Evolutionary conservation across 2,888 invertebrate species (phyloP), one percentile per base, ranked within the genome.

Genomic region (Pogonocherus hispidulus): DNA sequence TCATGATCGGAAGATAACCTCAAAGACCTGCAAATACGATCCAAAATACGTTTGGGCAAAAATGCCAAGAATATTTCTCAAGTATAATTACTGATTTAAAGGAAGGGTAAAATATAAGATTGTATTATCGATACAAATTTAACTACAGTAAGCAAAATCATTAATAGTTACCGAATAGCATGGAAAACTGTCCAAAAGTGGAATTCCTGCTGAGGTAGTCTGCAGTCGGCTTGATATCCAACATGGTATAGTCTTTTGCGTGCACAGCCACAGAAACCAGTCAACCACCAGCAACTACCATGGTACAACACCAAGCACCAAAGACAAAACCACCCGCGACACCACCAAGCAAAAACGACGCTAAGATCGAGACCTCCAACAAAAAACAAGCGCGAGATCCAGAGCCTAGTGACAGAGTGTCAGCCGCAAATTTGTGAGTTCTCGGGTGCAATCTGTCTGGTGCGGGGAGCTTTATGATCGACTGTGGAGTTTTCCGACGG

Each of bases 181-280:
- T 96, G 87, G 96, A 95, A 90, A 96, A 94, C 88, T 96, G 96
- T 87, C 95, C 94, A 87, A 96, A 95, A 74, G 95, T 94, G 85
- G 95, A 95, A 85, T 94, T 93, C 85, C 95, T 93, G 88, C 95
- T 92, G 84, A 96, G 90, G 88, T 96, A 95, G 90, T 95, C 95
- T 87, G 95, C 93, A 82, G 95, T 93, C 83, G 93, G 93, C 88
- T 96, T 96, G 85, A 96, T 95, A 90, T 96, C 96, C 88, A 96
- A 91, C 96, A 96, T 96, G 66, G 63, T 69, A 14, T 46, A 59
- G 37, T 16, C 41, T 51, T 22, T 41, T 14, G 22, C 46, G 18
- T 37, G 35, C 59, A 51, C 62, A 62, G 62, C 20, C 18, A 1
- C 20, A 47, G 2, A 62, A 51, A 37, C 35, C 20, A 51, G 37